A percentile compares a stretch with the other conserved stretches of the same genome.
Evolutionary conservation across 2,113 vertebrate species (phyloP).

Genomic region (Okapia johnstoni): DNA sequence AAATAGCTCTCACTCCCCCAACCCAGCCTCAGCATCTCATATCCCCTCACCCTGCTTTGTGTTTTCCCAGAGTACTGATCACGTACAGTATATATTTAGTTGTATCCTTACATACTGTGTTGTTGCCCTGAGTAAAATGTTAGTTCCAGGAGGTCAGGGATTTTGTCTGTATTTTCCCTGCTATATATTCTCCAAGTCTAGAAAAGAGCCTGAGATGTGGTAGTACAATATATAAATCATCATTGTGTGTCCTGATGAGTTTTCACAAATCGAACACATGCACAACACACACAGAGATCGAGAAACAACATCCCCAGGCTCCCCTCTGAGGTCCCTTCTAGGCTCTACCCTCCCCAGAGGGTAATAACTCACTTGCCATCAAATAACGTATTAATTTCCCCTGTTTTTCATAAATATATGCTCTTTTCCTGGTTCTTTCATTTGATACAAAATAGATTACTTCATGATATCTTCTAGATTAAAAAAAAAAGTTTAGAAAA

Average conservation of each 20-base stretch:
- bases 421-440: not conserved
- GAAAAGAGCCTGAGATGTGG: not conserved
- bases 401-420: not conserved
- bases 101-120: not conserved
- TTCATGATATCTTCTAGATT: not conserved
- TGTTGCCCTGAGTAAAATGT: not conserved
- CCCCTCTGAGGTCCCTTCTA: not conserved
- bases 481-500: not conserved
- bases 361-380: not conserved
- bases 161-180: not conserved
- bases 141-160: not conserved
- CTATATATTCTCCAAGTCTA: not conserved
- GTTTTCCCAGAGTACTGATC: not conserved
- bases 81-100: not conserved
- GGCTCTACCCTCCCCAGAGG: not conserved
- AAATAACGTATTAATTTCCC: not conserved
- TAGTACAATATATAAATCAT: not conserved
- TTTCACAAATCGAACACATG: not conserved
- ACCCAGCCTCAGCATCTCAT: not conserved
- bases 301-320: not conserved
- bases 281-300: not conserved
- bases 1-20: not conserved
- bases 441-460: not conserved
- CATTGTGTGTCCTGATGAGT: not conserved
- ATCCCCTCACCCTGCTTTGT: not conserved